phyloP scores from a whole-genome alignment of 2,113 vertebrate species.

The Rousettus leschenaultii region DNA sequence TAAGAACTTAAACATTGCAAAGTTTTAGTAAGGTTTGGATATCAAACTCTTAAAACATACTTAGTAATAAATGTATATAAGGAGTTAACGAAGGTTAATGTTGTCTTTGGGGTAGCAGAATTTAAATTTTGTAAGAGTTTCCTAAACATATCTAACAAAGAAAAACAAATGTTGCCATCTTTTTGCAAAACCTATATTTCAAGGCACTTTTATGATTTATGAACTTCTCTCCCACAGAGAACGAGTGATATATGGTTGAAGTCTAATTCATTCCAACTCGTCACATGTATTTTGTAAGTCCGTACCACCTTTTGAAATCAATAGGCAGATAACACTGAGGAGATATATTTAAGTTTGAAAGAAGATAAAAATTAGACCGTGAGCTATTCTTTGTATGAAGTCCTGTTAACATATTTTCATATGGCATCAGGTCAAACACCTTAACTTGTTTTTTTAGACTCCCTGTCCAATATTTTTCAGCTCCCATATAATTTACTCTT shows the following conservation, averaged over 20 bases:
- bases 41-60: neutral
- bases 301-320: conserved; percentile 55
- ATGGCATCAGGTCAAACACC: neutral
- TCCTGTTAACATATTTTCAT: conserved; percentile 32
- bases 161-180: conserved; percentile 10
- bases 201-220: conserved; percentile 63
- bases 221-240: conserved; percentile 18
- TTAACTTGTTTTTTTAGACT: conserved; percentile 34
- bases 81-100: neutral
- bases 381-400: neutral
- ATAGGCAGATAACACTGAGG: conserved; percentile 38
- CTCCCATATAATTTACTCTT: conserved; percentile 12
- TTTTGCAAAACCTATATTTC: conserved; percentile 44
- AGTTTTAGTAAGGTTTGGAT: conserved; percentile 23
- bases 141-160: conserved; percentile 4
- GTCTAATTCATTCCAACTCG: conserved; percentile 55
- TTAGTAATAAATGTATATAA: neutral
- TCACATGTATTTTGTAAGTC: conserved; percentile 45
- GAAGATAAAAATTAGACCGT: conserved; percentile 32
- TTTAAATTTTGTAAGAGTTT: conserved; percentile 53
- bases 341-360: conserved; percentile 43
- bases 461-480: conserved; percentile 11
- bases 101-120: neutral
- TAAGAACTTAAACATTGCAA: conserved; percentile 13
- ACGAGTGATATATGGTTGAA: conserved; percentile 17